Conservation (phyloP, 1,140 invertebrate genomes). For the Zaprionus ghesquierei region DNA sequence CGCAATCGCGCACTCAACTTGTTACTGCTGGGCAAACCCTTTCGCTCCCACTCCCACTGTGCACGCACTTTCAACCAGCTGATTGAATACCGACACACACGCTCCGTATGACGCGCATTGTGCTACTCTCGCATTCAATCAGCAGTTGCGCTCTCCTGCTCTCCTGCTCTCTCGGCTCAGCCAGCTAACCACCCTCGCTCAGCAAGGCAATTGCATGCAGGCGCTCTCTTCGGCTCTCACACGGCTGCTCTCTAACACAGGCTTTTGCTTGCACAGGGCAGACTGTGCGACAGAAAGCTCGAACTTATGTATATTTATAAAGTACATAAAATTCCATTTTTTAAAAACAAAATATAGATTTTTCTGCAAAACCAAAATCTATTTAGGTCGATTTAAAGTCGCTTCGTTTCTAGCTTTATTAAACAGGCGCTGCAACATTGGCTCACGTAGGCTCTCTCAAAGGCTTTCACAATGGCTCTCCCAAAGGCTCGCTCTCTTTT, state of each 20-base stretch:
- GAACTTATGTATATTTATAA: too few species aligned
- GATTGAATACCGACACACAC: slow-evolving; percentile 2
- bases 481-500: not conserved
- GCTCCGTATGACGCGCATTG: not conserved
- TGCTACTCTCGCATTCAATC: not conserved
- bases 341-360: too few species aligned
- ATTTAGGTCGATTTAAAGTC: too few species aligned
- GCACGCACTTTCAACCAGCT: not conserved
- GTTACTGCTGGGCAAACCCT: not conserved
- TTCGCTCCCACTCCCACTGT: not conserved
- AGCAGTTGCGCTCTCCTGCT: not conserved
- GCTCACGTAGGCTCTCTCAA: slow-evolving; percentile 4
- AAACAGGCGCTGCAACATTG: not conserved
- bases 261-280: too few species aligned
- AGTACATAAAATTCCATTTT: too few species aligned
- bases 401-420: too few species aligned
- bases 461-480: not conserved
- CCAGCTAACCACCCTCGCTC: not conserved
- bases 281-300: too few species aligned
- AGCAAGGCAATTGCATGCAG: not conserved
- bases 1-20: not conserved
- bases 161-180: not conserved
- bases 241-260: not conserved
- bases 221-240: not conserved
- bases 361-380: too few species aligned